Conservation (phyloP, 2,113 vertebrate species). For the Pontoporia blainvillei region DNA sequence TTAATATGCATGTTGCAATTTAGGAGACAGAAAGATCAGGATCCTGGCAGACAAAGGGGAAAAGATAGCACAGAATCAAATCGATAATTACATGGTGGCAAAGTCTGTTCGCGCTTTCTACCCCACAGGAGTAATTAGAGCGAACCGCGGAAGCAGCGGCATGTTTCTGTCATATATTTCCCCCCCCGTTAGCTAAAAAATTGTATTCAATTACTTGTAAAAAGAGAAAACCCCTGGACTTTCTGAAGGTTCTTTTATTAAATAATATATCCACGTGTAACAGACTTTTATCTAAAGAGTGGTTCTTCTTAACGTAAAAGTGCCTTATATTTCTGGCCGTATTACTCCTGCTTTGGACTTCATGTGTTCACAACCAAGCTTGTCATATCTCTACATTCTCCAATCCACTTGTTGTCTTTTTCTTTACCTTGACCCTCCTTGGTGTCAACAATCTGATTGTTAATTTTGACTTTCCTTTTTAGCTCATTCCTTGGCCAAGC, state of each 20-base stretch:
- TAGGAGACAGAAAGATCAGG: background rate
- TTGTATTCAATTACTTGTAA: background rate
- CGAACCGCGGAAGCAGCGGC: background rate
- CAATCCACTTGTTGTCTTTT: too few species aligned
- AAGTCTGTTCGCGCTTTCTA: background rate
- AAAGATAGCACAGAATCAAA: background rate
- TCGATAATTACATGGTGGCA: background rate
- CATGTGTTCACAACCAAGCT: background rate
- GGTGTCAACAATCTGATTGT: background rate
- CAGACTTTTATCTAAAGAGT: background rate
- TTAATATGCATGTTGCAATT: slow-evolving; percentile 19
- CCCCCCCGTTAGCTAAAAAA: background rate
- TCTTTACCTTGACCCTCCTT: background rate
- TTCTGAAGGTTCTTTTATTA: background rate
- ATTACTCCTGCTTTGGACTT: background rate
- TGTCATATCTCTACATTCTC: background rate
- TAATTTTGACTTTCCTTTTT: background rate
- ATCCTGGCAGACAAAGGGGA: background rate
- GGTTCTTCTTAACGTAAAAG: background rate
- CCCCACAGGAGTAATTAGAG: fast-evolving
- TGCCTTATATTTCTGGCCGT: background rate
- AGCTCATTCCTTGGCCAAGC: background rate
- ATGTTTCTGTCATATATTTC: background rate
- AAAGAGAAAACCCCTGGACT: background rate
- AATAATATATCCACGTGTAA: background rate